Percentiles rank a stretch among this genome's conserved stretches.
These are phyloP conservation scores for Cichladusa arquata DNA, from an alignment of 2,113 vertebrate species.

Conservation along the genomic window DNA sequence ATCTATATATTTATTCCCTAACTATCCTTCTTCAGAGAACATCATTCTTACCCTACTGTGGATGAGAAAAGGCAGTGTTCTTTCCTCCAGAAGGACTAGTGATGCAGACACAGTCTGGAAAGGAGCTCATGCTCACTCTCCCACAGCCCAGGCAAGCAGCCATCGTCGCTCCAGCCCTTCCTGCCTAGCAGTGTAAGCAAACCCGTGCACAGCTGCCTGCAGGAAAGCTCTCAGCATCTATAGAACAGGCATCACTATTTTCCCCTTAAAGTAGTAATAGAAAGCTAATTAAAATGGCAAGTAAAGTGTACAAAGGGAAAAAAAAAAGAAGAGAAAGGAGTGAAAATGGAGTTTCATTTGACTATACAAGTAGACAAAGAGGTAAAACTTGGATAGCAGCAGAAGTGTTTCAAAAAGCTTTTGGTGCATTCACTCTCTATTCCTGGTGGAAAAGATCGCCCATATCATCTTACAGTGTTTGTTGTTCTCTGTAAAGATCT, in stretches of 20 bases:
- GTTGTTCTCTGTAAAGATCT: constrained; percentile 32
- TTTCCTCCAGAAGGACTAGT: not conserved
- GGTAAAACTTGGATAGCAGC: not conserved
- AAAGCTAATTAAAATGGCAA: constrained; percentile 42
- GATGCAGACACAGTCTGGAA: not conserved
- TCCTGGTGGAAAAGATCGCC: constrained; percentile 9
- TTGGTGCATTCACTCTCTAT: not conserved
- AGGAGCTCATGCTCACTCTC: not conserved
- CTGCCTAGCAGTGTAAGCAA: not conserved
- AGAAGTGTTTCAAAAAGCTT: constrained; percentile 12
- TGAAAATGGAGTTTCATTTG: not conserved
- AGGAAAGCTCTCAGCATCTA: not conserved
- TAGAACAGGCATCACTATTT: not conserved
- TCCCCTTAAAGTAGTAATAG: not conserved
- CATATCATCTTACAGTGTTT: constrained; percentile 14
- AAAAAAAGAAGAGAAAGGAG: not conserved
- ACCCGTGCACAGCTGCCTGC: not conserved
- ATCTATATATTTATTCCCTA: not conserved
- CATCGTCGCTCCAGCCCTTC: not conserved
- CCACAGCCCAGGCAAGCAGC: not conserved
- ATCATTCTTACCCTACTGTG: not conserved
- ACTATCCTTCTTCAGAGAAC: not conserved
- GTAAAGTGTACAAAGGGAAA: constrained; percentile 3
- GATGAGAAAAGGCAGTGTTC: not conserved
- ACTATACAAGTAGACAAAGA: constrained; percentile 19